Evolutionary conservation across 2,888 invertebrate genomes (phyloP), one percentile per base, ranked within the genome.

Genomic region (Meliscaeva auricollis): DNA sequence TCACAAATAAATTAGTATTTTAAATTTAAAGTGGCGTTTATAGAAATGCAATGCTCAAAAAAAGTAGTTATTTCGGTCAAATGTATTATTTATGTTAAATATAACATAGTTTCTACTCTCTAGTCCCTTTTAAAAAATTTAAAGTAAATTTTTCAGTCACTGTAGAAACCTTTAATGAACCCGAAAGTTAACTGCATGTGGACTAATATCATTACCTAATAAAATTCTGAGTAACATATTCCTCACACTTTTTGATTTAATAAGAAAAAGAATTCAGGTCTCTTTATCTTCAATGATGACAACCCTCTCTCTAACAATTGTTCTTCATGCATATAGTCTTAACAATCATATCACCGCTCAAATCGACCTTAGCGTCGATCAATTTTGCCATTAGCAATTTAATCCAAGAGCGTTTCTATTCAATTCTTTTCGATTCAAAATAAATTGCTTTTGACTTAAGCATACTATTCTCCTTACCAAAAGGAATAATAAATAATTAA

Each of bases 401-500:
- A 54, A 78, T 66, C 66, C 58, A 77, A 44, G 60, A 70, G 50
- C 35, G 64, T 56, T 76, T 77, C 54, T 70, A 82, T 46, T 72
- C 58, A 66, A 44, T 54, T 48, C 46, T 26, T 26, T 68, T 68
- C 46, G 38, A 54, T 38, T 72, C 44, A 44, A 60, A 72, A 70
- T 76, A 46, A 73, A 76, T 15, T 7, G 35, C 56, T 58, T 17
- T 64, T 35, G 17, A 46, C 41, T 17, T 35, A 56, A 38, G 22
- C 22, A 22, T 35, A 77, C 46, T 68, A 54, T 69, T 73, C 60
- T 73, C 52, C 64, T 54, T 32, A 68, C 35, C 38, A 69, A 64
- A 56, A 69, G 68, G 15, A 76, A 74, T 78, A 82, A 78, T 82
- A 82, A 77, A 83, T 78, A 83, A 83, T 83, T 83, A 83, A 83